Percentiles rank a stretch among this genome's conserved stretches.
phyloP scores from a whole-genome alignment of 2,113 vertebrate genomes.

The Bos javanicus region DNA sequence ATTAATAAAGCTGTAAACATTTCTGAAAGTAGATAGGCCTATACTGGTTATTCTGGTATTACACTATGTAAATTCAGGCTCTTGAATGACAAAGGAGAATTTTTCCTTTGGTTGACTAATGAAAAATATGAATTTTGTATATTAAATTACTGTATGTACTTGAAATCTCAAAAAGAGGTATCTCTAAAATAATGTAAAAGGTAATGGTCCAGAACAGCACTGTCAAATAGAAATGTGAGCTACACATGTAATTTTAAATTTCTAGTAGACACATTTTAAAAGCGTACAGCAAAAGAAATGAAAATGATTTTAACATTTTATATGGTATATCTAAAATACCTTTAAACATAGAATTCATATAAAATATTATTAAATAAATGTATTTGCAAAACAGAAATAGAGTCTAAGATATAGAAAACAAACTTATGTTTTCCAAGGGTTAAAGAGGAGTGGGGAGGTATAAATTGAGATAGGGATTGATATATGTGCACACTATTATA shows the following conservation, averaged over 20 bases:
- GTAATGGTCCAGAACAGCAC: neutral
- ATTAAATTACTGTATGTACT: neutral
- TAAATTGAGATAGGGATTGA: neutral
- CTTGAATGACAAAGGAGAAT: neutral
- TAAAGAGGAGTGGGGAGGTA: neutral
- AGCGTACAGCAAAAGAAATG: neutral
- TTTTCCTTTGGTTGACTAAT: conserved; percentile 28
- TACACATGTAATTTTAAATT: neutral
- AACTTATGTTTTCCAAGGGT: neutral
- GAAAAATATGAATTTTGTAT: neutral
- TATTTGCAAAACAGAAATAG: neutral
- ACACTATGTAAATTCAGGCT: neutral
- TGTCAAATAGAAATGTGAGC: neutral
- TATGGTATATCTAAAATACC: neutral
- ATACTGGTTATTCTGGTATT: conserved; percentile 17
- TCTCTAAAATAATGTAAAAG: neutral
- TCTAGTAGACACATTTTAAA: neutral
- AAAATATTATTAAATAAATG: neutral
- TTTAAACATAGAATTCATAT: neutral
- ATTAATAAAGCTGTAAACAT: conserved; percentile 22
- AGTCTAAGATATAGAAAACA: neutral
- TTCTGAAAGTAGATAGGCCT: conserved; percentile 22
- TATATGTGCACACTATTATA: neutral
- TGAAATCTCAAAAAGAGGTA: neutral
- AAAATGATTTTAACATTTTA: conserved; percentile 19